These are phyloP conservation scores for Flabesymbios commensalis DNA, from an alignment of 2,888 invertebrate genomes.

Conservation along the genomic window DNA sequence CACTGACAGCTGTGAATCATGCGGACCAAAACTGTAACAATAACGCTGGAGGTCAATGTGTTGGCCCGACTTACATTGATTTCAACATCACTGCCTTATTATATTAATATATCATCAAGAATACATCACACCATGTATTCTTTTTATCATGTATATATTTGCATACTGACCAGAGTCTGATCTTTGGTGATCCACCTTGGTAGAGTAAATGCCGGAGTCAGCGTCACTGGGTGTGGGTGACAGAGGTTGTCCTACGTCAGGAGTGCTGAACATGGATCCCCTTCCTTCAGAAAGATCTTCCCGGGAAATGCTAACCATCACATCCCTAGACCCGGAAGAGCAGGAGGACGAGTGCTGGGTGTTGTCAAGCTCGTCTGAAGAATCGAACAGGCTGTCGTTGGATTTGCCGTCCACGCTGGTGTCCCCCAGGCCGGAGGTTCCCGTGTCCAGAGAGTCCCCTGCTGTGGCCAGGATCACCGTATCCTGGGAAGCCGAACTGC, in stretches of 20 bases:
- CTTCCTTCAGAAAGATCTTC: constrained; percentile 18
- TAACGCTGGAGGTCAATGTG: no score
- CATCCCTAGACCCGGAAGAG: background rate
- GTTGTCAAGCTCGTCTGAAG: constrained; percentile 1
- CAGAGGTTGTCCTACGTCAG: constrained; percentile 11
- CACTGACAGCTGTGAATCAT: no score
- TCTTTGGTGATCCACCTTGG: constrained; percentile 4
- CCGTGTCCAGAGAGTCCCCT: no score
- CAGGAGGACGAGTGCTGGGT: background rate
- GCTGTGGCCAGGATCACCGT: no score
- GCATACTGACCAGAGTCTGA: constrained; percentile 11
- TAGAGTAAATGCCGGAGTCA: constrained; percentile 22
- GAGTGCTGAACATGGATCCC: constrained; percentile 16
- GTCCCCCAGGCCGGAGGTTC: no score
- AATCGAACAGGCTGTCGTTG: background rate
- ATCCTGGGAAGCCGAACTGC: no score
- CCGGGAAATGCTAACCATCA: background rate
- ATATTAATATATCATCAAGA: no score
- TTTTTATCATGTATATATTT: no score
- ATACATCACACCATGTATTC: no score
- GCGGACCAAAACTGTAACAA: no score
- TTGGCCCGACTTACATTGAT: no score
- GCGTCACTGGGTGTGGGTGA: constrained; percentile 18
- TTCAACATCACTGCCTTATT: no score
- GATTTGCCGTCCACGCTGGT: background rate